Percentiles rank a stretch among this genome's conserved stretches.
Conservation (phyloP, 1,140 invertebrate species). For the Intoshia linei region DNA sequence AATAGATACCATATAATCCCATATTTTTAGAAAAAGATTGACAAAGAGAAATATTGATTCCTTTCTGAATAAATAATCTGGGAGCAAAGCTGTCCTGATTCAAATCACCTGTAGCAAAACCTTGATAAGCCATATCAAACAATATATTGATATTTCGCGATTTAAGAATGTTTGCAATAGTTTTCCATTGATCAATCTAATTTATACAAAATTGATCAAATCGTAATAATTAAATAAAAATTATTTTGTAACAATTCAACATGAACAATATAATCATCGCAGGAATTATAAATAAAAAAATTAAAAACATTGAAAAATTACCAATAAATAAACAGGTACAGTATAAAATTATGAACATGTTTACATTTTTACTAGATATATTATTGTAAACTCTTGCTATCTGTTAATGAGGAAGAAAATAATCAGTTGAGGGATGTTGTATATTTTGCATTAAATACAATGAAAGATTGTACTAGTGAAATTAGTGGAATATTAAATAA, state of each 20-base stretch:
- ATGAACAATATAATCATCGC: no score
- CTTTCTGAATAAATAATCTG: constrained; percentile 56
- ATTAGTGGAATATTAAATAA: no score
- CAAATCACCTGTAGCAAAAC: constrained; percentile 49
- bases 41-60: constrained; percentile 50
- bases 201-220: neutral
- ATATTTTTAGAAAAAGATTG: constrained; percentile 98
- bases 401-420: no score
- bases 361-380: no score
- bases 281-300: no score
- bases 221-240: neutral
- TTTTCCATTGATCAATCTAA: constrained; percentile 50
- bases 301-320: no score
- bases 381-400: no score
- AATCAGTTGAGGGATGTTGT: no score
- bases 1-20: constrained; percentile 43
- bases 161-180: constrained; percentile 43
- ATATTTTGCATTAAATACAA: no score
- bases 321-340: no score
- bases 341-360: no score
- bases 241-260: neutral
- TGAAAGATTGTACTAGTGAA: no score
- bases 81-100: constrained; percentile 58
- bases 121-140: constrained; percentile 98
- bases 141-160: constrained; percentile 51